Evolutionary conservation across 2,888 invertebrate genomes (phyloP).

Genomic region (Actias luna): DNA sequence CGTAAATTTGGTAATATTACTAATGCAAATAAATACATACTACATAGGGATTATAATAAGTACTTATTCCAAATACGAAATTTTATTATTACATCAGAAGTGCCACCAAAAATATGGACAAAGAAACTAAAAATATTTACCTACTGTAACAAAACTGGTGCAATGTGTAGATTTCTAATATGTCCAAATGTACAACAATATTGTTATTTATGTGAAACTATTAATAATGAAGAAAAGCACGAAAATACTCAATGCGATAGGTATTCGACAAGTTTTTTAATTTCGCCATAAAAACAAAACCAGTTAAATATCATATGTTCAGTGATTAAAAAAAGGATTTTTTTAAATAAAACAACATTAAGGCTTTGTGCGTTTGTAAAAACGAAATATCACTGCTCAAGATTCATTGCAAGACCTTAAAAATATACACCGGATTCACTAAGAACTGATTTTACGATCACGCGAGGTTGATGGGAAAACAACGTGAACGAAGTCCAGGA

Average conservation of each 20-base stretch:
- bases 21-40: background rate
- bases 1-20: constrained; percentile 18
- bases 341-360: no score
- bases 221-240: constrained; percentile 25
- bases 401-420: no score
- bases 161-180: constrained; percentile 53
- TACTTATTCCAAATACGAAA: background rate
- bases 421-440: no score
- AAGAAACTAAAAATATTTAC: constrained; percentile 45
- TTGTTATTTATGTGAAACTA: constrained; percentile 58
- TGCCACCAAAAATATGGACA: background rate
- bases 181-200: constrained; percentile 46
- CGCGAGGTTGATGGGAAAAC: no score
- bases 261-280: constrained; percentile 38
- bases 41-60: constrained; percentile 16
- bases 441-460: no score
- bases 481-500: no score
- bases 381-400: no score
- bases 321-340: background rate
- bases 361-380: no score
- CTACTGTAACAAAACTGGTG: constrained; percentile 40
- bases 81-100: background rate
- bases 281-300: constrained; percentile 20
- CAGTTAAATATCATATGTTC: background rate
- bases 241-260: constrained; percentile 45